These are phyloP conservation scores for Muschampia plurimacula DNA, from an alignment of 2,888 invertebrate species.

Conservation along the genomic window DNA sequence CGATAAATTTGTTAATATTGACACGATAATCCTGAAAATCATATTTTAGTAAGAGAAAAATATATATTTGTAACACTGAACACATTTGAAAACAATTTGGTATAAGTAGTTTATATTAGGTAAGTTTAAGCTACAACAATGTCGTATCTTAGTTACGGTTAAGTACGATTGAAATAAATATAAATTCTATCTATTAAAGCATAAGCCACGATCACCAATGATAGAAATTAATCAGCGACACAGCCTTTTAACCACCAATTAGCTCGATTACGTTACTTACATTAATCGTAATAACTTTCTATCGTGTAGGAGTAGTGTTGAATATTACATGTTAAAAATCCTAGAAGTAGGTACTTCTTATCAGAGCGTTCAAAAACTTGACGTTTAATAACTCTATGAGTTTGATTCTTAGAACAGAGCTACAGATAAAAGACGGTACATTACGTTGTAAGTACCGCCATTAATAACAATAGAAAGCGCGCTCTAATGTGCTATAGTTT, in stretches of 20 bases:
- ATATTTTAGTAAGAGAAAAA: too few species aligned
- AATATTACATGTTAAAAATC: neutral
- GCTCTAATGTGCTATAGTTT: conserved; percentile 44
- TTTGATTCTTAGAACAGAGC: conserved; percentile 8
- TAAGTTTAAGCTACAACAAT: too few species aligned
- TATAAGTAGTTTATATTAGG: too few species aligned
- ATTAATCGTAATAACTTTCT: conserved; percentile 20
- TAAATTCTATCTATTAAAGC: neutral
- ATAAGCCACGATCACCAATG: neutral
- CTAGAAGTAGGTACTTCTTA: neutral
- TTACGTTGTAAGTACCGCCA: conserved; percentile 33
- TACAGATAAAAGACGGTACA: conserved; percentile 38
- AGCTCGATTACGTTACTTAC: neutral
- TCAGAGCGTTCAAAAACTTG: neutral
- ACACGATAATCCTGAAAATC: too few species aligned
- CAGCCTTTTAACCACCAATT: conserved; percentile 14
- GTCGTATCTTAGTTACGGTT: too few species aligned
- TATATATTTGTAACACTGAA: too few species aligned
- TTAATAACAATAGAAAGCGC: conserved; percentile 48
- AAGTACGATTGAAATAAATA: neutral
- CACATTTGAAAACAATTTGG: too few species aligned
- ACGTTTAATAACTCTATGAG: neutral
- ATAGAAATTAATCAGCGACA: conserved; percentile 11
- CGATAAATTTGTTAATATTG: too few species aligned
- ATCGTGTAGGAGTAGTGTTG: conserved; percentile 9